Conservation (phyloP, 2,797 vertebrate genomes). For the Sus cebifrons region DNA sequence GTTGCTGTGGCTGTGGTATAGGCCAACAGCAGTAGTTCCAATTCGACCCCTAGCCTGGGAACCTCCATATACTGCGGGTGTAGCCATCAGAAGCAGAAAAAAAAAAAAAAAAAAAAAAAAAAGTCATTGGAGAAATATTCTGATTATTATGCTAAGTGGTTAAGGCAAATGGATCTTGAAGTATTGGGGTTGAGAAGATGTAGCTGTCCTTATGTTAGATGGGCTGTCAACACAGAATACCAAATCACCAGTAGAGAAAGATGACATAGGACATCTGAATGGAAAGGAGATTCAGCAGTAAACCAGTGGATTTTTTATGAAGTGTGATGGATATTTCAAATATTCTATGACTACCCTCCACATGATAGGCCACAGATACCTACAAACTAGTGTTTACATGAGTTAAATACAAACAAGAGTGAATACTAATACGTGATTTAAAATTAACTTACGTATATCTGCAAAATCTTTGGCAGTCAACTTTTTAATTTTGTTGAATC, state of each 20-base stretch:
- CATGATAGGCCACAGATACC: background rate
- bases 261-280: background rate
- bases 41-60: no score
- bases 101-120: no score
- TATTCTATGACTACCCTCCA: background rate
- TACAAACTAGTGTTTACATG: constrained; percentile 34
- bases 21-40: no score
- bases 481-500: constrained; percentile 98
- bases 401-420: background rate
- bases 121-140: background rate
- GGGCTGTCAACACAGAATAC: background rate
- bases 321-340: background rate
- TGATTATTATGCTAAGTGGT: background rate
- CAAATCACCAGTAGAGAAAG: constrained; percentile 1
- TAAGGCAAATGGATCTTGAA: background rate
- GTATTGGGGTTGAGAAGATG: background rate
- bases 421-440: background rate
- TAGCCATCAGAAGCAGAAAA: no score
- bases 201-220: background rate
- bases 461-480: constrained; percentile 95
- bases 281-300: background rate
- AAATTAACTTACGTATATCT: constrained; percentile 94
- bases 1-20: no score
- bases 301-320: constrained; percentile 24
- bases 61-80: no score